Base-by-base conservation (phyloP, 2,113 vertebrate genomes). In the Vimba vimba region DNA sequence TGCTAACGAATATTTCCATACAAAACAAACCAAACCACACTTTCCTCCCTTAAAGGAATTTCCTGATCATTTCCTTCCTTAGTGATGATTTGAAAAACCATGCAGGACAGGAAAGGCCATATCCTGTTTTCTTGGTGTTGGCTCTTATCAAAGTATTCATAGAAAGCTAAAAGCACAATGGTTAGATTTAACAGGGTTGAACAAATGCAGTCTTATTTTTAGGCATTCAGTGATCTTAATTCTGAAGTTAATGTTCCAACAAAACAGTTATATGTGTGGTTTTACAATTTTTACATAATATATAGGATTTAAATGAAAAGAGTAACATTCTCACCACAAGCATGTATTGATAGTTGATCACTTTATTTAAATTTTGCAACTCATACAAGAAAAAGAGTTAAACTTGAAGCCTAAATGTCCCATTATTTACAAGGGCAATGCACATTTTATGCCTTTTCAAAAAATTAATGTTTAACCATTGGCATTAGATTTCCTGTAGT, bases 11-110 rank as follows among this genome's bases (percentile, higher is more conserved):
- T 86, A 87, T 91, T 92, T 89, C 88, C 89, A 86, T 88, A 86
- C 85, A 93, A 80, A 94, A 89, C 30, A 30, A 33, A 33, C 33
- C 85, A 78, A 82, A 86, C 87, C 78, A 88, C 64, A 80, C 85
- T 91, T 94, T 95, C 93, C 93, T 92, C 90, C 91, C 90, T 84
- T 66, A 91, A 89, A 94, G 94, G 94, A 95, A 94, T 92, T 92
- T 89, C 90, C 88, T 87, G 91, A 91, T 87, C 85, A 88, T 89
- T 94, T 92, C 91, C 92, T 95, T 94, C 93, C 93, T 93, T 33
- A 10, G 73, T 52, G n/a, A 11, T 79, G 75, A 57, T 64, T 45
- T 25, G 36, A 82, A 76, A 33, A 84, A 75, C 52, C 83, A 43
- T 43, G 43, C 8, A 90, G 87, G 86, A 93, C 88, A 83, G 76